A percentile compares a stretch with the other conserved stretches of the same genome.
phyloP scores from a whole-genome alignment of 2,797 vertebrate genomes.

The Bucorvus abyssinicus region DNA sequence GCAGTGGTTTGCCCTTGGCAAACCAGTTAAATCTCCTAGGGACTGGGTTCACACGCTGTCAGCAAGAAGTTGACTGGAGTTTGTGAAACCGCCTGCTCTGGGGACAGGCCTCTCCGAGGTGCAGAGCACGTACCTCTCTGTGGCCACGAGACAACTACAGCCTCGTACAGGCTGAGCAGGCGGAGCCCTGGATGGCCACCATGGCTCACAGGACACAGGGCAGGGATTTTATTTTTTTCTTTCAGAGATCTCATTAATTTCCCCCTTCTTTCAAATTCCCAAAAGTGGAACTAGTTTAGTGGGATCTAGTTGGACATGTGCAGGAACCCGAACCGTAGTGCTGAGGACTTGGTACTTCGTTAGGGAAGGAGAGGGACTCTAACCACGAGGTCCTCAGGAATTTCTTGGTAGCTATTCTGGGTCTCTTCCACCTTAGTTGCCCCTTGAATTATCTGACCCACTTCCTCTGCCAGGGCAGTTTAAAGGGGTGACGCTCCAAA shows the following conservation, averaged over 20 bases:
- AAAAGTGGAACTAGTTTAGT: background rate
- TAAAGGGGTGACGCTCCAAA: background rate
- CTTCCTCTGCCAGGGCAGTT: background rate
- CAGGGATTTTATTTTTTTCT: background rate
- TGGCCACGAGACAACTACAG: too few species aligned
- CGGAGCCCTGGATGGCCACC: background rate
- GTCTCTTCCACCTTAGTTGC: background rate
- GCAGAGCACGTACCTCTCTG: background rate
- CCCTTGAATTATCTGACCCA: background rate
- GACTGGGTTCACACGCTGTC: background rate
- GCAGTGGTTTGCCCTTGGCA: background rate
- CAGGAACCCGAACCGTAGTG: background rate
- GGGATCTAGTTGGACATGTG: background rate
- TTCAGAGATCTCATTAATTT: background rate
- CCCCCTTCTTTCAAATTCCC: background rate
- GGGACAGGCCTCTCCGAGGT: background rate
- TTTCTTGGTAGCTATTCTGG: background rate
- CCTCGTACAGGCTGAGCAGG: background rate
- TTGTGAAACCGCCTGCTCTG: background rate
- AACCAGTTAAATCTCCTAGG: background rate
- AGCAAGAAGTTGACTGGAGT: background rate
- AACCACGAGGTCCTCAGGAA: background rate
- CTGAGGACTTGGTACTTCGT: background rate
- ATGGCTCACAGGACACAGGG: background rate
- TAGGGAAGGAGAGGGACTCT: background rate